Evolutionary conservation across 1,140 invertebrate genomes (phyloP), one percentile per base, ranked within the genome.

Genomic region (Bombus waltoni): DNA sequence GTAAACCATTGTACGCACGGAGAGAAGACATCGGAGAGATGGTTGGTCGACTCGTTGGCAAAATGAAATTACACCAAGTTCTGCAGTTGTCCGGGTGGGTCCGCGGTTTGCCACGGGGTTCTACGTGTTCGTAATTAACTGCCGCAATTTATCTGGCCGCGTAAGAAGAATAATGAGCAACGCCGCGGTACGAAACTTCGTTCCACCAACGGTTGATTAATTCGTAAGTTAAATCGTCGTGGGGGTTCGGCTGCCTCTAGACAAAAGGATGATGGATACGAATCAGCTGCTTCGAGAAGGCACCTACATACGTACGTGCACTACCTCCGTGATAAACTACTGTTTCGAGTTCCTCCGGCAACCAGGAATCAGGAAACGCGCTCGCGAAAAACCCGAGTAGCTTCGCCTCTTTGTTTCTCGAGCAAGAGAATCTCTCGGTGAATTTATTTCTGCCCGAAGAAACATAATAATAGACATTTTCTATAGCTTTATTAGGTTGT

Each of bases 261-360:
- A 89, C 88, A 89, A 89, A 88, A 77, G 65, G 75, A 89, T 88
- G 87, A 88, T 86, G 42, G 35, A 86, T 88, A 82, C 35, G 70
- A 65, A 88, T 88, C 83, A 85, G 73, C 77, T 89, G 73, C 22
- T 78, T 22, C 25, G 38, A 57, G 62, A 11, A 18, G 32, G 42
- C 18, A 76, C n/a, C 15, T 59, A 44, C 28, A n/a, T n/a, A n/a
- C 22, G 47, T n/a, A n/a, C 59, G 35, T 15, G 18, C 40, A 53
- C 72, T 65, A 68, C 44, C n/a, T n/a, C 44, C 42, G n/a, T 38
- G 9, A 70, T 28, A 35, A 53, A 73, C 70, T 66, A 83, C n/a
- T 6, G 25, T 79, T 42, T 78, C 22, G 15, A 38, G 42, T 62
- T 25, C 44, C 44, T 83, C 35, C n/a, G 28, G 68, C 42, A 42